A percentile compares a stretch with the other conserved stretches of the same genome.
Evolutionary conservation across 2,797 vertebrate genomes (phyloP).

Genomic region (Gobio occitaniae): DNA sequence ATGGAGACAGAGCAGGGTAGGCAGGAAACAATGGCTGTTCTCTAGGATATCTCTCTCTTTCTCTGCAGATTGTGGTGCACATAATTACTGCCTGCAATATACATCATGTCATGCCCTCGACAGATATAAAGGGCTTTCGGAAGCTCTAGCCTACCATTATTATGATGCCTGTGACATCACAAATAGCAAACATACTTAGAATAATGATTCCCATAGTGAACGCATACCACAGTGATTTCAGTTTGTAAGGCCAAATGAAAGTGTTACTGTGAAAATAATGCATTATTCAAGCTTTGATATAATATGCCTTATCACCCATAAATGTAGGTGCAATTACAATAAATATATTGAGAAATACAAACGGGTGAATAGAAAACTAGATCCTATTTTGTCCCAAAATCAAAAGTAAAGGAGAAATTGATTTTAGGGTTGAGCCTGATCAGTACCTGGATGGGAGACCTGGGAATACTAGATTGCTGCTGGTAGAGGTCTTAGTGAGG

Average conservation of each 20-base stretch:
- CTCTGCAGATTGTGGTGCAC: not conserved
- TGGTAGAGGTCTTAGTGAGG: no score
- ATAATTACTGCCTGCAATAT: constrained; percentile 41
- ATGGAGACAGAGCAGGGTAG: constrained; percentile 62
- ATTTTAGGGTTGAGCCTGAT: not conserved
- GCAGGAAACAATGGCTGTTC: constrained; percentile 30
- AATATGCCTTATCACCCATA: not conserved
- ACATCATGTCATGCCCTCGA: constrained; percentile 11
- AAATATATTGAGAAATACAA: not conserved
- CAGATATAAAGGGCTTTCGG: constrained; percentile 53
- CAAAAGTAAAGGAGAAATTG: not conserved
- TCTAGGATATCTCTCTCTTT: constrained; percentile 13
- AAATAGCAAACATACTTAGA: constrained; percentile 13
- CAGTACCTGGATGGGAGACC: no score
- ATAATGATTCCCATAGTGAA: constrained; percentile 33
- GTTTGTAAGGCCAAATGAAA: constrained; percentile 23
- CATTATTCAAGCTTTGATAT: constrained; percentile 29
- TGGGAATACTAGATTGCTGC: no score
- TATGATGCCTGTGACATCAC: constrained; percentile 24
- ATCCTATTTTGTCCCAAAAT: not conserved
- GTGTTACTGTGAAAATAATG: not conserved
- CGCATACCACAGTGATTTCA: not conserved
- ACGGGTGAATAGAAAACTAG: not conserved
- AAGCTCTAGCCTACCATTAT: constrained; percentile 49
- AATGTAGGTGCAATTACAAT: not conserved